phyloP scores from a whole-genome alignment of 2,888 invertebrate species.

The Pachliopta kotzebuea region DNA sequence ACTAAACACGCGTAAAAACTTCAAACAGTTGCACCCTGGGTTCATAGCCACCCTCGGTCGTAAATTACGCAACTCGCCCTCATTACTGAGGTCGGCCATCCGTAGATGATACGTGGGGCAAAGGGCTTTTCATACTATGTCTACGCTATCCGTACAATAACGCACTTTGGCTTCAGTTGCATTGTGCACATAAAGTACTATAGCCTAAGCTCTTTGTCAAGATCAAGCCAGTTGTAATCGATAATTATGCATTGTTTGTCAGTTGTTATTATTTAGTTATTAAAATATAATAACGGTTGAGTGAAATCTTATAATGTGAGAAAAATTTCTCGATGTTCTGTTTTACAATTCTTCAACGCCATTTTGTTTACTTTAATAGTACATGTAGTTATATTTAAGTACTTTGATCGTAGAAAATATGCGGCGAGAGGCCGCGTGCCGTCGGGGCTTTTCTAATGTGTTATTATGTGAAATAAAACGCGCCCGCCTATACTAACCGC shows the following conservation, averaged over 20 bases:
- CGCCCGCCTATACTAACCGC: conserved; percentile 46
- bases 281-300: background rate
- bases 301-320: conserved; percentile 17
- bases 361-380: conserved; percentile 51
- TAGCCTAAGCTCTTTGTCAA: conserved; percentile 11
- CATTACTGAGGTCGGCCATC: conserved; percentile 69
- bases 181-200: conserved; percentile 13
- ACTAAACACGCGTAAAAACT: conserved; percentile 69
- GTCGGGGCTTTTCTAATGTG: conserved; percentile 60
- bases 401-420: conserved; percentile 56
- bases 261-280: background rate
- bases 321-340: conserved; percentile 20
- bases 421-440: conserved; percentile 50
- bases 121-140: conserved; percentile 31
- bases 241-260: conserved; percentile 1
- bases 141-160: conserved; percentile 31
- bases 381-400: conserved; percentile 66
- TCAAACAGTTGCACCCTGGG: conserved; percentile 70
- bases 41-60: conserved; percentile 55
- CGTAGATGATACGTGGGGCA: conserved; percentile 56
- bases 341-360: conserved; percentile 40
- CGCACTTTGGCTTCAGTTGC: conserved; percentile 32
- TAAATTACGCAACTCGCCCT: conserved; percentile 73
- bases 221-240: background rate
- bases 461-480: conserved; percentile 75